Conservation (phyloP, 1,140 invertebrate species). For the Leguminivora glycinivorella region DNA sequence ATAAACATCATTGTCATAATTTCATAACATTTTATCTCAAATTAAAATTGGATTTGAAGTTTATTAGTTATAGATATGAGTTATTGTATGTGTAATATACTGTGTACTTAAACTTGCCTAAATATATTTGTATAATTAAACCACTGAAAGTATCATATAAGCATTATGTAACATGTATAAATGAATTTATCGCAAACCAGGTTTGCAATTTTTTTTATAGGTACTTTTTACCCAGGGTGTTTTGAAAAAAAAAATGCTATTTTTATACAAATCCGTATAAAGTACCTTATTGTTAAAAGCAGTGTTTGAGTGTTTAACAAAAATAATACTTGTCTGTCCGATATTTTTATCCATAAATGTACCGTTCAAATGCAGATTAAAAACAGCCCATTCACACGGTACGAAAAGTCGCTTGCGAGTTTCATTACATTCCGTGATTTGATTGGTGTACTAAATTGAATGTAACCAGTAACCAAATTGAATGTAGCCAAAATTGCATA, state of each 20-base stretch:
- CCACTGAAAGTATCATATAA: background rate
- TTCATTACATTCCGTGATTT: too few species aligned
- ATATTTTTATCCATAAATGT: too few species aligned
- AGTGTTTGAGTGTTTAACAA: too few species aligned
- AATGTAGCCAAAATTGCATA: too few species aligned
- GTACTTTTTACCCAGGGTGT: background rate
- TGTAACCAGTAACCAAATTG: too few species aligned
- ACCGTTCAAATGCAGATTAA: too few species aligned
- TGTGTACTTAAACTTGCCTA: background rate
- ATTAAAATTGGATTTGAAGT: background rate
- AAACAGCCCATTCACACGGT: too few species aligned
- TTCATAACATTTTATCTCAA: background rate
- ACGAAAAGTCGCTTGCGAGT: too few species aligned
- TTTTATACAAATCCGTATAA: slow-evolving; percentile 1
- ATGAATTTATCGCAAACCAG: background rate
- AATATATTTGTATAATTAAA: background rate
- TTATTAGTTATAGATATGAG: background rate
- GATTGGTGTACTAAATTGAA: too few species aligned
- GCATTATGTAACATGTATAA: background rate
- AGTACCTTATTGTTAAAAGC: background rate
- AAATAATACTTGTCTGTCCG: too few species aligned
- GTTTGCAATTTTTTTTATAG: background rate
- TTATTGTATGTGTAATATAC: background rate
- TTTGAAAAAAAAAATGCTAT: background rate
- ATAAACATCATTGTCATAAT: too few species aligned